Conservation (phyloP, 2,113 vertebrate species). For the Phoenicopterus ruber region DNA sequence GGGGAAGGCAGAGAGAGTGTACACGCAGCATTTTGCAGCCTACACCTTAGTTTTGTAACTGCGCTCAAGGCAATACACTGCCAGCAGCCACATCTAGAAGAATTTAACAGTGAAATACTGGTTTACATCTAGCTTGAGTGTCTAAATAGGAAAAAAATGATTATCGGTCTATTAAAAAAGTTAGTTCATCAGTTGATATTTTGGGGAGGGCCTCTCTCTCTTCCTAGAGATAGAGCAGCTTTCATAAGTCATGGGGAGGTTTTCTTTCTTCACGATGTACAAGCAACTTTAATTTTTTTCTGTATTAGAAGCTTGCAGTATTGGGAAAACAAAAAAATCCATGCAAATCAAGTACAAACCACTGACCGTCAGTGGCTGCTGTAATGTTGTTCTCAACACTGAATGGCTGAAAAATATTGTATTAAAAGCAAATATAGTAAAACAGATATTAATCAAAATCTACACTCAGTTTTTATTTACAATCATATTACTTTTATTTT, state of each 20-base stretch:
- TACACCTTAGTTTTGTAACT: background rate
- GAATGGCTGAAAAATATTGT: background rate
- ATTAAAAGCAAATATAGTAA: background rate
- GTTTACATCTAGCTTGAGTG: background rate
- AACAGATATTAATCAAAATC: background rate
- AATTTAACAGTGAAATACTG: background rate
- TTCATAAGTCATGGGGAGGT: background rate
- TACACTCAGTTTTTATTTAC: conserved; percentile 36
- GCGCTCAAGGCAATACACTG: background rate
- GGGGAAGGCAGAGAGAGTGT: background rate
- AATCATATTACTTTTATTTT: conserved; percentile 49
- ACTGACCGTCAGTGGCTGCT: background rate
- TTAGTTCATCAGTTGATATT: background rate
- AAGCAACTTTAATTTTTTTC: background rate
- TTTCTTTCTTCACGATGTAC: background rate
- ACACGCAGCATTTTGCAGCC: background rate
- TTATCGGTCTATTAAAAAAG: background rate
- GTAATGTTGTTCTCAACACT: background rate
- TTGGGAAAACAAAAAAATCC: background rate
- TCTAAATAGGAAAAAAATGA: background rate
- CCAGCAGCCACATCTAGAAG: background rate
- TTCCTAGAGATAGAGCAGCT: background rate
- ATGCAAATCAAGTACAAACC: background rate
- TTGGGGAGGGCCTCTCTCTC: background rate
- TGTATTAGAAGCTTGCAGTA: background rate